Percentiles rank a stretch among this genome's conserved stretches.
Evolutionary conservation across 2,113 vertebrate genomes (phyloP).

Genomic region (Montifringilla adamsi): DNA sequence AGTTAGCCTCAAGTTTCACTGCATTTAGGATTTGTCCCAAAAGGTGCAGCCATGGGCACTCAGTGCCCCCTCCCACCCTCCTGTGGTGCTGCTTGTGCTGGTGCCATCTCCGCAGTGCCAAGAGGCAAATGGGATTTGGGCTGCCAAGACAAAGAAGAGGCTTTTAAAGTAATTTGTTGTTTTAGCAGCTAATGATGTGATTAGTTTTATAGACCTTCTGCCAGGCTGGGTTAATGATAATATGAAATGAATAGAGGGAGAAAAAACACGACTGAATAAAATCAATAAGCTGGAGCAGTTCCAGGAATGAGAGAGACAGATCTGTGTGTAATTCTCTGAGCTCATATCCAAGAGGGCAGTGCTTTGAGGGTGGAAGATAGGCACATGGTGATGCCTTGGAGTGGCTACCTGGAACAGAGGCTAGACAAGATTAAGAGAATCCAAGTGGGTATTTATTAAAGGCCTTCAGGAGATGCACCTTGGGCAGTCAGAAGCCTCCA

Average conservation of each 20-base stretch:
- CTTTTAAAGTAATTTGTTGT: constrained; percentile 19
- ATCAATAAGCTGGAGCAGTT: constrained; percentile 3
- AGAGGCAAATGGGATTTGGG: neutral
- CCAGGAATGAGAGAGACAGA: neutral
- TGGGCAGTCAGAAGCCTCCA: neutral
- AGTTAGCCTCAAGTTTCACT: neutral
- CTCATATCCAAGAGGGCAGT: neutral
- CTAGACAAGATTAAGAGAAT: neutral
- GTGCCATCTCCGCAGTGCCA: neutral
- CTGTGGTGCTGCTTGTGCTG: neutral
- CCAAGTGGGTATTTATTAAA: neutral
- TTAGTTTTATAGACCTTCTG: constrained; percentile 48
- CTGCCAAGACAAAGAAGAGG: neutral
- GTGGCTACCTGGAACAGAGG: neutral
- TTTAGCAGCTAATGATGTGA: constrained; percentile 35
- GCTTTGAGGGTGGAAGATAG: neutral
- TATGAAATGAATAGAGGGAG: constrained; percentile 13
- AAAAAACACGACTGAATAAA: neutral
- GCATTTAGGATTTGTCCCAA: neutral
- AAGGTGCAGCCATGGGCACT: rapidly evolving
- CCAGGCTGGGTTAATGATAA: constrained; percentile 38
- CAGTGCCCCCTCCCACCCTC: neutral
- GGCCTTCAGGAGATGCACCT: neutral
- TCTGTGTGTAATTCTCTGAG: neutral
- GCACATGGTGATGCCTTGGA: neutral